Evolutionary conservation across 2,888 invertebrate genomes (phyloP).

Genomic region (Chymomyza procnemis): DNA sequence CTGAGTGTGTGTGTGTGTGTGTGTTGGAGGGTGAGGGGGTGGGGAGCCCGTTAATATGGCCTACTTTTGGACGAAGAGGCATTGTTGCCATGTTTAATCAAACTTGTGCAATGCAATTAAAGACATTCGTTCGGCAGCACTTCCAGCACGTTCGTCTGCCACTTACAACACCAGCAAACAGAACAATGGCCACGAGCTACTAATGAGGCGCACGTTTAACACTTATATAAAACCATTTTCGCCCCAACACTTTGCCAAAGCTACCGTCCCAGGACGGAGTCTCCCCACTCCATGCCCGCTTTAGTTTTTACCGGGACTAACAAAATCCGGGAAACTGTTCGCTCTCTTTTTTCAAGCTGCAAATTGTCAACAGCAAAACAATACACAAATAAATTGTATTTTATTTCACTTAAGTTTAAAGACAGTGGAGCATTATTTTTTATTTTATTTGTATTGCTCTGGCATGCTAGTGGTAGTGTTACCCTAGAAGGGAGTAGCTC

Average conservation of each 20-base stretch:
- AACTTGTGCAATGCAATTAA: slow-evolving; percentile 1
- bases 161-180: not conserved
- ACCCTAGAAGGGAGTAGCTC: too few relatives aligned
- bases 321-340: not conserved
- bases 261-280: too few relatives aligned
- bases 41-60: not conserved
- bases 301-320: not conserved
- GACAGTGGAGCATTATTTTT: slow-evolving; percentile 22
- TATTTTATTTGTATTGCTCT: too few relatives aligned
- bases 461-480: too few relatives aligned
- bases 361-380: slow-evolving; percentile 58
- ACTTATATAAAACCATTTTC: not conserved
- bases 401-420: slow-evolving; percentile 58
- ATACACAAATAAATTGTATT: slow-evolving; percentile 60
- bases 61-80: not conserved
- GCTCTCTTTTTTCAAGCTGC: not conserved
- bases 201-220: slow-evolving; percentile 1
- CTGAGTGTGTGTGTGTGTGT: not conserved
- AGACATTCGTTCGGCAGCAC: not conserved
- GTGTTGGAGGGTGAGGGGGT: too few relatives aligned
- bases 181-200: not conserved
- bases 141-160: not conserved
- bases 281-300: not conserved
- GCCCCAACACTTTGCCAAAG: not conserved
- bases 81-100: not conserved